A percentile compares a stretch with the other conserved stretches of the same genome.
These are phyloP conservation scores for Platalea minor DNA, from an alignment of 2,797 vertebrate genomes.

Conservation along the genomic window DNA sequence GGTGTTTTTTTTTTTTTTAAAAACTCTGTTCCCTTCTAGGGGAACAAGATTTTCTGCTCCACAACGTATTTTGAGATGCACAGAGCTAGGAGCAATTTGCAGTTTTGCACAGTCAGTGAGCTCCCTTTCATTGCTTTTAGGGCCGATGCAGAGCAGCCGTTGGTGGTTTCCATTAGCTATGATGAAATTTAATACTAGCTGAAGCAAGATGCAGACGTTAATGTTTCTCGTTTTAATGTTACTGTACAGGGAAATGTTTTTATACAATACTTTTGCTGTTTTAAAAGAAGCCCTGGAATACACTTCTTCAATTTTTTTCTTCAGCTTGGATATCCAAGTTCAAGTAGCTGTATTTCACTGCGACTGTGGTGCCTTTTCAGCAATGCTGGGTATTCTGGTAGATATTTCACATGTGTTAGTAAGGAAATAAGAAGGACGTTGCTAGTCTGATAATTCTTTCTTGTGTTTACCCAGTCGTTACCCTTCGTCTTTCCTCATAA, in stretches of 20 bases:
- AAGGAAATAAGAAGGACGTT: not conserved
- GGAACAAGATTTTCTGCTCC: not conserved
- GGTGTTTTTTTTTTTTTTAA: not conserved
- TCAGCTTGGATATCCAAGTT: not conserved
- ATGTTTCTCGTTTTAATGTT: not conserved
- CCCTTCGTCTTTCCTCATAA: not conserved
- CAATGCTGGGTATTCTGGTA: not conserved
- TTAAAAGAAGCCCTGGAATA: not conserved
- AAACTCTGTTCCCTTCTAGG: not conserved
- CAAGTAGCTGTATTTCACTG: slow-evolving; percentile 1
- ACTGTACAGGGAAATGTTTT: not conserved
- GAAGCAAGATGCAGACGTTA: not conserved
- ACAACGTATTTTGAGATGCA: not conserved
- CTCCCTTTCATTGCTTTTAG: not conserved
- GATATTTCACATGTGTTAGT: not conserved
- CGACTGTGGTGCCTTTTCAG: slow-evolving; percentile 4
- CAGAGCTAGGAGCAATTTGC: not conserved
- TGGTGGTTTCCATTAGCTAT: not conserved
- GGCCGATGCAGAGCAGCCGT: not conserved
- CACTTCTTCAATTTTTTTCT: not conserved
- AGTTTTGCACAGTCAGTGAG: not conserved
- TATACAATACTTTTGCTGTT: not conserved
- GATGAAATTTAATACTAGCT: not conserved
- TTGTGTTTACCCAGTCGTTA: not conserved
- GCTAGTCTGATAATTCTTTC: not conserved